Evolutionary conservation across 2,113 vertebrate species (phyloP), one percentile per base, ranked within the genome.

Genomic region (Gasterosteus nipponicus): DNA sequence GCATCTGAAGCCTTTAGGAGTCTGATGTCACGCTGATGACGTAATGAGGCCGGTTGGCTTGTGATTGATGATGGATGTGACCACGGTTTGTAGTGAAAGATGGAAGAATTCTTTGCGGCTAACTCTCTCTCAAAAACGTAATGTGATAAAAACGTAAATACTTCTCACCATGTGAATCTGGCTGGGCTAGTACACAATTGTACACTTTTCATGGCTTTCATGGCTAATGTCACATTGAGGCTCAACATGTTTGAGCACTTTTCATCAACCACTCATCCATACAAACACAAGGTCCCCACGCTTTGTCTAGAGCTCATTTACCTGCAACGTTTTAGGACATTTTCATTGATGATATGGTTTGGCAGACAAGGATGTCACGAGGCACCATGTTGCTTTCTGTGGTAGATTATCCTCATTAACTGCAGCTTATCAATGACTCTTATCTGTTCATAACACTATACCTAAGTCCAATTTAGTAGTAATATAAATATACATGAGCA

Each of bases 171-270:
- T 0, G 2, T 58, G 62, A 29, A 57, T 60, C 59, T 79, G 49
- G 10, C 57, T 41, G 67, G 78, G 51, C 81, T 81, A 73, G 90
- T 69, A 77, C 62, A 80, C 80, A 70, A 75, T 47, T 31, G 35
- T 22, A 56, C 49, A 64, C 77, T 3, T 81, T 26, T 26, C 22
- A 26, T 26, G 22, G 5, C 33, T 80, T 66, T 67, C 59, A 60
- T 31, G 54, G 69, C 70, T 56, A 66, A 69, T 72, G 57, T 86
- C 44, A 77, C 77, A 65, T 60, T 59, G 69, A 73, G 26, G 75
- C 35, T 63, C 47, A 7, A 16, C 42, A 16, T n/a, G 72, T 26
- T 26, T 26, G 22, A 26, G 22, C 72, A n/a, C 54, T 80, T 44
- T 42, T 63, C 35, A 29, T 54, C 61, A 72, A 53, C 65, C 7